Conservation (phyloP, 1,140 invertebrate genomes). For the Trachelipus rathkii region DNA sequence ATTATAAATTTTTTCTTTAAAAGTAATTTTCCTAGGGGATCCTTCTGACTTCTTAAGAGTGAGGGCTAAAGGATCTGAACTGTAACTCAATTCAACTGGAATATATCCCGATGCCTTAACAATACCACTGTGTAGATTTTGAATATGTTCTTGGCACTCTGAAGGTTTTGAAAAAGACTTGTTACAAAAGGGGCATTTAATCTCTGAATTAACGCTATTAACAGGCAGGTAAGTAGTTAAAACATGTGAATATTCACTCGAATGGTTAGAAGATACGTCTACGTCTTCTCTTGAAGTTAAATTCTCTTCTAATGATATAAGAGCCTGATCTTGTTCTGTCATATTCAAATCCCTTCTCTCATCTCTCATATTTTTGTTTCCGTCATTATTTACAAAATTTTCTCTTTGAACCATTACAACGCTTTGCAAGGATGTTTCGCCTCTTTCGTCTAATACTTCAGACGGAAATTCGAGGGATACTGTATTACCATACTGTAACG, state of each 20-base stretch:
- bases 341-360: not conserved
- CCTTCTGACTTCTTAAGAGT: not conserved
- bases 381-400: not conserved
- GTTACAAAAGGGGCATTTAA: not conserved
- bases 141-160: not conserved
- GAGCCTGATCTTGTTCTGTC: not conserved
- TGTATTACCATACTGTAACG: not conserved
- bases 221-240: not conserved
- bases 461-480: not conserved
- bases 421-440: not conserved
- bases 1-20: not conserved
- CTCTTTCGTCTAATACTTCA: not conserved
- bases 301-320: not conserved
- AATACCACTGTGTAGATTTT: not conserved
- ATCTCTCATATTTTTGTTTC: not conserved
- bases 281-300: not conserved
- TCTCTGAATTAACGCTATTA: not conserved
- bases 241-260: not conserved
- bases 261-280: not conserved
- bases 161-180: not conserved
- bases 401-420: constrained; percentile 1
- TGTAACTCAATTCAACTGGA: not conserved
- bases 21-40: not conserved
- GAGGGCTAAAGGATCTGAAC: not conserved
- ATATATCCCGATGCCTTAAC: not conserved